phyloP scores from a whole-genome alignment of 2,113 vertebrate genomes.

The Galeopterus variegatus region DNA sequence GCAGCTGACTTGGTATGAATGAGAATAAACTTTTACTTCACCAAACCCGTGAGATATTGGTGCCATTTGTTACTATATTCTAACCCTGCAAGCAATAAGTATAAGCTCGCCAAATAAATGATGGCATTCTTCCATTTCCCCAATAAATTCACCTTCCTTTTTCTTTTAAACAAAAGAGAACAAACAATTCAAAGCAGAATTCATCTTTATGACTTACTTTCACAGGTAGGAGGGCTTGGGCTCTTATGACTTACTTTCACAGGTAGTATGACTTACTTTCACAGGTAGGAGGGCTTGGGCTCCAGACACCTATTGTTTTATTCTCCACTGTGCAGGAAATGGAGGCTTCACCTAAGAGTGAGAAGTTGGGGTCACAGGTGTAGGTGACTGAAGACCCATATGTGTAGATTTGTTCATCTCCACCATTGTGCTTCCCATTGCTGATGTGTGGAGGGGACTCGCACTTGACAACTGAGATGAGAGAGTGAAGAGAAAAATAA shows the following conservation, averaged over 20 bases:
- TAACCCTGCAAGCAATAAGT: not conserved
- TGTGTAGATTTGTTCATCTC: accelerated
- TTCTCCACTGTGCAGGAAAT: slow-evolving; percentile 73
- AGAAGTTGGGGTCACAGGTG: slow-evolving; percentile 76
- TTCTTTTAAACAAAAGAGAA: not conserved
- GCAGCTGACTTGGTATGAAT: not conserved
- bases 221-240: slow-evolving; percentile 71
- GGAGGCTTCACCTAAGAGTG: slow-evolving; percentile 45
- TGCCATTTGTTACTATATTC: not conserved
- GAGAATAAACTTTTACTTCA: not conserved
- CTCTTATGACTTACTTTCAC: slow-evolving; percentile 84
- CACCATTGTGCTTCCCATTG: slow-evolving; percentile 55
- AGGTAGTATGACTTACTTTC: slow-evolving; percentile 83
- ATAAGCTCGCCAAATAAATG: not conserved
- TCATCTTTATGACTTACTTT: slow-evolving; percentile 77
- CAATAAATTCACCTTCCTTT: not conserved
- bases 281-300: slow-evolving; percentile 71
- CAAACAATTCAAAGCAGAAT: not conserved
- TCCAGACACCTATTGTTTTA: slow-evolving; percentile 73
- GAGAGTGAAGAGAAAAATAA: not conserved
- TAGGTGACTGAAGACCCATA: slow-evolving; percentile 38
- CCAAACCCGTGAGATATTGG: not conserved
- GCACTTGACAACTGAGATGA: slow-evolving; percentile 76
- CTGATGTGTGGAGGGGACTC: slow-evolving; percentile 76
- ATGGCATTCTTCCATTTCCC: not conserved